Evolutionary conservation across 2,888 invertebrate species (phyloP).

Genomic region (Cerastis leucographa): DNA sequence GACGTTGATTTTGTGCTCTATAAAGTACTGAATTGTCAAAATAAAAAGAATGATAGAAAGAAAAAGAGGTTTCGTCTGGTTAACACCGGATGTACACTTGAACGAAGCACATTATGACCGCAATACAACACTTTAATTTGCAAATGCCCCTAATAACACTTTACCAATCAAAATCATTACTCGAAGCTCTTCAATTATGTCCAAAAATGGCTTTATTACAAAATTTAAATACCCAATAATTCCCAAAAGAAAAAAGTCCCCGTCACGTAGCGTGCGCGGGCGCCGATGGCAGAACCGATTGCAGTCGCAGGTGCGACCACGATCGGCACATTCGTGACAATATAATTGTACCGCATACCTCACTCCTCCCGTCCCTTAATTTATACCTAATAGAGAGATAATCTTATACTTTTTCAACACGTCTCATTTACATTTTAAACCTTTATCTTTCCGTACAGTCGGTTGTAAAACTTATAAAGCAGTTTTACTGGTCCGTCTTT

Average conservation of each 20-base stretch:
- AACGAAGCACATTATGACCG: fast-evolving
- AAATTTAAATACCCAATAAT: slow-evolving; percentile 56
- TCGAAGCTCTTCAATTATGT: slow-evolving; percentile 17
- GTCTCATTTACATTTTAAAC: slow-evolving; percentile 89
- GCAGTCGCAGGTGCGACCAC: slow-evolving; percentile 72
- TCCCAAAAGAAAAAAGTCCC: slow-evolving; percentile 47
- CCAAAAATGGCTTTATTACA: slow-evolving; percentile 39
- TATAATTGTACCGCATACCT: slow-evolving; percentile 89
- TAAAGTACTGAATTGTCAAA: not conserved
- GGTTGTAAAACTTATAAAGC: slow-evolving; percentile 60
- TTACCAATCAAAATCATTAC: slow-evolving; percentile 10
- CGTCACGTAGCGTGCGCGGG: slow-evolving; percentile 76
- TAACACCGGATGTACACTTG: not conserved
- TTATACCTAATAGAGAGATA: slow-evolving; percentile 90
- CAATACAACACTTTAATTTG: not conserved
- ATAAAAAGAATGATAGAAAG: no score
- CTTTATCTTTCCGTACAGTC: slow-evolving; percentile 78
- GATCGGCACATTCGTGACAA: slow-evolving; percentile 85
- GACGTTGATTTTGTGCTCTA: not conserved
- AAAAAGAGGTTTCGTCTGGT: not conserved
- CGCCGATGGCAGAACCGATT: slow-evolving; percentile 74
- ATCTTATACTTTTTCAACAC: slow-evolving; percentile 86
- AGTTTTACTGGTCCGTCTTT: slow-evolving; percentile 58
- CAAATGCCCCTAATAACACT: slow-evolving; percentile 3
- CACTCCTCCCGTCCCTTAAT: slow-evolving; percentile 85